Evolutionary conservation across 1,140 invertebrate species (phyloP), one percentile per base, ranked within the genome.

Genomic region (Sitodiplosis mosellana): DNA sequence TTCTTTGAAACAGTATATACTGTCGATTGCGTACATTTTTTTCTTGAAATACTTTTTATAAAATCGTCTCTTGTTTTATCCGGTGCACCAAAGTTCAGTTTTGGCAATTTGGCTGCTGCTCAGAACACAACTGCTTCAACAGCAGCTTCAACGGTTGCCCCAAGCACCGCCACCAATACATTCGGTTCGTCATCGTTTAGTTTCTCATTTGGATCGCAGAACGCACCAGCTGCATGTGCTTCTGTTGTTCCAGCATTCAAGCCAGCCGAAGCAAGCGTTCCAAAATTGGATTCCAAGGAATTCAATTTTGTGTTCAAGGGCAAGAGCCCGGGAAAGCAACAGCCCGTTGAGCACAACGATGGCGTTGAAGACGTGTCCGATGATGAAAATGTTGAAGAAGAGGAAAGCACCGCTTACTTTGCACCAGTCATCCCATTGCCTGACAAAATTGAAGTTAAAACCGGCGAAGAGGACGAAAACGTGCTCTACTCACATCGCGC

Each of bases 381-480:
- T 48, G 77, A 79, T 38, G 67, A 69, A 49, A 69, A 70, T 54
- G 68, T 69, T 21, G 77, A 80, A 56, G 80, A 80, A 54, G 78
- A 83, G 56, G 75, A 74, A 40, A 79, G 81, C 45, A 77, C 81
- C 52, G 71, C 84, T 7, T 76, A 81, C 48, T 84, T 84, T 55
- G 73, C 80, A 51, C 85, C 87, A 14, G 75, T 90, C 12, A 75
- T 90, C 57, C 76, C 88, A 18, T 61, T 89, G 48, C 83, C 86
- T 0, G 86, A 90, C 51, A 88, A 87, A 63, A 67, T 90, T 47
- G 80, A 87, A 49, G 78, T 83, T 15, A 80, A 78, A 57, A 94
- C 85, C 18, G 89, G 83, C 11, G 87, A 87, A 68, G 87, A 93
- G 63, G 69, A 87, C 52, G 87, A 92, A 58, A 71, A 74, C 5